Evolutionary conservation across 2,888 invertebrate genomes (phyloP).

Genomic region (Drosophila neotestacea): DNA sequence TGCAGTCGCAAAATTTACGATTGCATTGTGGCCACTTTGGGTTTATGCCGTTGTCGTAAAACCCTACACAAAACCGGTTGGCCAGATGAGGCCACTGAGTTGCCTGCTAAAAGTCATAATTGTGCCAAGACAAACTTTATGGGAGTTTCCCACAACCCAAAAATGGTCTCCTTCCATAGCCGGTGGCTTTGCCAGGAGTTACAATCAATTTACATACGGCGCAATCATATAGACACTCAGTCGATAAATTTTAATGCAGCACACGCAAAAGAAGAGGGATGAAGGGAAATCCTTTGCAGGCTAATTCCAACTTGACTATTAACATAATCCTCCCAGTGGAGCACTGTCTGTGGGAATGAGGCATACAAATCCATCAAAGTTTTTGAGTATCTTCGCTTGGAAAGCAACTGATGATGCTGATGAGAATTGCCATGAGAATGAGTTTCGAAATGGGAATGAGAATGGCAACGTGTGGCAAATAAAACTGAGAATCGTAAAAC

Average conservation of each 20-base stretch:
- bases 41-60: slow-evolving; percentile 60
- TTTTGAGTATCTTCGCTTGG: slow-evolving; percentile 47
- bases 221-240: slow-evolving; percentile 56
- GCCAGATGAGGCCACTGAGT: slow-evolving; percentile 57
- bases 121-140: slow-evolving; percentile 55
- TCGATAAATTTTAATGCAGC: slow-evolving; percentile 69
- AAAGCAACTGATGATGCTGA: slow-evolving; percentile 40
- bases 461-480: slow-evolving; percentile 63
- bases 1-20: slow-evolving; percentile 58
- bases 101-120: slow-evolving; percentile 62
- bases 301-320: slow-evolving; percentile 62
- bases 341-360: slow-evolving; percentile 8
- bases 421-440: slow-evolving; percentile 35
- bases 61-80: slow-evolving; percentile 29
- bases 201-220: slow-evolving; percentile 66
- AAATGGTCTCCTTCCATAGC: neutral
- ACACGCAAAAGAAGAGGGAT: slow-evolving; percentile 33
- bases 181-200: slow-evolving; percentile 30
- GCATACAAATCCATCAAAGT: slow-evolving; percentile 65
- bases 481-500: slow-evolving; percentile 64
- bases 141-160: slow-evolving; percentile 17
- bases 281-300: slow-evolving; percentile 45
- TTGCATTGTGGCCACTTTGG: slow-evolving; percentile 61
- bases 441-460: slow-evolving; percentile 16
- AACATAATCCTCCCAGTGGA: slow-evolving; percentile 55